A percentile compares a stretch with the other conserved stretches of the same genome.
Evolutionary conservation across 2,797 vertebrate species (phyloP).

Genomic region (Halcyon leucocephala): DNA sequence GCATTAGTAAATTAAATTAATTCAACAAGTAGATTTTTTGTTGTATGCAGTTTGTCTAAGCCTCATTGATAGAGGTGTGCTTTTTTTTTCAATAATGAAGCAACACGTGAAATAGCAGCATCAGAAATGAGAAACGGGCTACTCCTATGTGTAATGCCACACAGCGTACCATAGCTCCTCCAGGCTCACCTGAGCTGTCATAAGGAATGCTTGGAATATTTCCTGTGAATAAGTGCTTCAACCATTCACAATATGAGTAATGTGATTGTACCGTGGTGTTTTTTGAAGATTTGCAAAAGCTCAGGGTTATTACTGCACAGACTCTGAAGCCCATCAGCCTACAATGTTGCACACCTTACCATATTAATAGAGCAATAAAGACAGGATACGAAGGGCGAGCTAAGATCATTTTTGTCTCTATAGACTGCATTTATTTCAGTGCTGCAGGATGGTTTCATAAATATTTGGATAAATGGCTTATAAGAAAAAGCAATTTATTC

Average conservation of each 20-base stretch:
- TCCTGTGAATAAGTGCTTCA: neutral
- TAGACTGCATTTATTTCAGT: neutral
- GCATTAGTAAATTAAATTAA: neutral
- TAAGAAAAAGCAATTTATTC: neutral
- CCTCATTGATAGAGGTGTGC: neutral
- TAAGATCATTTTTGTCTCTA: neutral
- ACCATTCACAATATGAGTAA: rapidly evolving
- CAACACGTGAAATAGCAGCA: neutral
- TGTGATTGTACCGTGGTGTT: neutral
- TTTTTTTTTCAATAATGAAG: neutral
- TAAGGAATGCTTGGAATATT: neutral
- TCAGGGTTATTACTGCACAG: neutral
- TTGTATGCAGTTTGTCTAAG: neutral
- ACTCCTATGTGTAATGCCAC: neutral
- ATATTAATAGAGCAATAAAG: neutral
- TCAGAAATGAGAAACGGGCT: neutral
- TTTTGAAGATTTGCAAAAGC: neutral
- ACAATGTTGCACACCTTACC: neutral
- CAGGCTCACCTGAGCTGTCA: neutral
- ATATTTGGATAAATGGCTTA: neutral
- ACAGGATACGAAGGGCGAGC: neutral
- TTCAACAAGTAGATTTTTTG: neutral
- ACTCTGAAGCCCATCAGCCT: neutral
- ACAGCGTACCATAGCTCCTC: neutral
- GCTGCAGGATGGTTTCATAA: neutral